Evolutionary conservation across 2,113 vertebrate species (phyloP).

Genomic region (Charadrius vociferus): DNA sequence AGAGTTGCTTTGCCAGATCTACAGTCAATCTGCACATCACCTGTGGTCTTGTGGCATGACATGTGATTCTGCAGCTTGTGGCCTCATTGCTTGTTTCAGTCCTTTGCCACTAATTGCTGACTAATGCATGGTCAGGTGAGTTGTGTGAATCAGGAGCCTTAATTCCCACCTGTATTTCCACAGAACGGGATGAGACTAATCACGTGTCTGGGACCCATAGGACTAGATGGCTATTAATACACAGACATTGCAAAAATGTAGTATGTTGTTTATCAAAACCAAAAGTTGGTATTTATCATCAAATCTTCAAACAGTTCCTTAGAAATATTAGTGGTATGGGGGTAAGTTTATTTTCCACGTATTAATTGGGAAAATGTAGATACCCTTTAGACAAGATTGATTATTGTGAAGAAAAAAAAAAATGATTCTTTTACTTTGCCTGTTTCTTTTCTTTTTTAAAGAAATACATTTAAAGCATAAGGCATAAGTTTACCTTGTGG

Average conservation of each 20-base stretch:
- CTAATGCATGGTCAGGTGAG: background rate
- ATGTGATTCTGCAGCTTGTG: background rate
- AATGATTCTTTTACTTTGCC: background rate
- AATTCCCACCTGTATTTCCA: background rate
- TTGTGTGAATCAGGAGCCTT: background rate
- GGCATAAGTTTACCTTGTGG: background rate
- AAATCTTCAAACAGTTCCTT: background rate
- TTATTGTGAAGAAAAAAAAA: background rate
- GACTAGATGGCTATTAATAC: background rate
- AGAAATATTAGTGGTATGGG: background rate
- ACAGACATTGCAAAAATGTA: background rate
- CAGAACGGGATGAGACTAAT: background rate
- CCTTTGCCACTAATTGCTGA: background rate
- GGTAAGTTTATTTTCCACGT: background rate
- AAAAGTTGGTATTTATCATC: background rate
- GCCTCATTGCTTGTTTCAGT: background rate
- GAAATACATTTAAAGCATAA: background rate
- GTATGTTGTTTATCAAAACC: background rate
- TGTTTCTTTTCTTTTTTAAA: background rate
- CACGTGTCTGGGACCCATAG: background rate
- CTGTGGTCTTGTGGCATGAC: background rate
- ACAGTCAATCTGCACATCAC: background rate
- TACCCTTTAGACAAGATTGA: background rate
- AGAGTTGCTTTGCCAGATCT: background rate
- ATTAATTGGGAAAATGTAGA: background rate